Evolutionary conservation across 2,888 invertebrate species (phyloP).

Genomic region (Nomada lathburiana): DNA sequence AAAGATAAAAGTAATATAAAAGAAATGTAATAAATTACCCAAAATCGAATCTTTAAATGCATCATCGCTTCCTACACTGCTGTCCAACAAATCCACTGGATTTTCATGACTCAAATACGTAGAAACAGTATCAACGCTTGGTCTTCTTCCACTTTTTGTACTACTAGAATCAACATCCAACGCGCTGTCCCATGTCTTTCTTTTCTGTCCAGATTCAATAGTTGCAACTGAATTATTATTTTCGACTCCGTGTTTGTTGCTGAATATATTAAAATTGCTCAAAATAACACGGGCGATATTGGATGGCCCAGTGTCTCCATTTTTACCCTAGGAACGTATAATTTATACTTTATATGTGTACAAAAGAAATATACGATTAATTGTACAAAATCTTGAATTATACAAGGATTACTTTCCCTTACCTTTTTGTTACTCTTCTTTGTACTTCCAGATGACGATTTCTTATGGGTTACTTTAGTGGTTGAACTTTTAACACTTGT

Average conservation of each 20-base stretch:
- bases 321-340: slow-evolving; percentile 75
- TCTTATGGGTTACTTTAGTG: slow-evolving; percentile 79
- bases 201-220: slow-evolving; percentile 76
- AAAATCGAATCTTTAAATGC: slow-evolving; percentile 87
- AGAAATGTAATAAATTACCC: slow-evolving; percentile 77
- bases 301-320: slow-evolving; percentile 85
- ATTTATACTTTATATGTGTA: slow-evolving; percentile 11
- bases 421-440: slow-evolving; percentile 85
- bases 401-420: not conserved
- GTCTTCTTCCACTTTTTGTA: slow-evolving; percentile 91
- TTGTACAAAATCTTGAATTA: no score
- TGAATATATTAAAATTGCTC: slow-evolving; percentile 93
- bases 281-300: slow-evolving; percentile 92
- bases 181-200: slow-evolving; percentile 83
- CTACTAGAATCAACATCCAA: slow-evolving; percentile 90
- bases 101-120: slow-evolving; percentile 95
- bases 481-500: slow-evolving; percentile 74
- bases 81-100: slow-evolving; percentile 89
- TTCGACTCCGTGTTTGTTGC: slow-evolving; percentile 84
- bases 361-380: not conserved
- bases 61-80: slow-evolving; percentile 90
- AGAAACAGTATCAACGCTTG: slow-evolving; percentile 94
- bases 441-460: slow-evolving; percentile 71
- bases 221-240: slow-evolving; percentile 76
- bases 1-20: not conserved